Evolutionary conservation across 2,888 invertebrate genomes (phyloP), one percentile per base, ranked within the genome.

Genomic region (Thyatira batis): DNA sequence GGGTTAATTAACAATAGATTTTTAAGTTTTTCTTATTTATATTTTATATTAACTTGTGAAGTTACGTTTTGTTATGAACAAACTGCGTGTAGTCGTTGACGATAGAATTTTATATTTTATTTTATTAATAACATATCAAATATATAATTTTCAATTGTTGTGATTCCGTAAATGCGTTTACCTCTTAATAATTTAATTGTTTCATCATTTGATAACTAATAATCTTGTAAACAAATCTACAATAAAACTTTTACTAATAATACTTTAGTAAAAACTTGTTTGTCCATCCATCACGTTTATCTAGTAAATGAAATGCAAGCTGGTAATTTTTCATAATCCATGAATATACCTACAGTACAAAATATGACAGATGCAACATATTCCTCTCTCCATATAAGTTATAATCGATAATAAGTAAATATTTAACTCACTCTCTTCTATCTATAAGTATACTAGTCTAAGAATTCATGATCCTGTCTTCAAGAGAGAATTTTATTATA

Each of bases 1-100:
- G 54, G 58, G 51, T 55, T 58, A 27, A 21, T 17, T 23, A 20
- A 23, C 10, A 45, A 45, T 45, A 45, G 21, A 23, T 23, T n/a
- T 23, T 45, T 45, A 20, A 21, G 21, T 44, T 44, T 44, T 45
- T 44, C 20, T 28, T 28, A 28, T 17, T 9, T 27, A 21, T 45
- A 45, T 33, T 23, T 4, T 23, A 23, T 39, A 33, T n/a, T 33
- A 39, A 17, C 39, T 39, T 39, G 39, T 39, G 17, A 39, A 39
- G 13, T 39, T 39, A 20, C 45, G 45, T 23, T 45, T 45, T 21
- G 20, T 45, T 45, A 45, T 45, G 45, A 45, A 45, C 21, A 45
- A 45, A 45, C 21, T 45, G 45, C 21, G 23, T 17, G 39, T 39
- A 39, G 39, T 39, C 8, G 13, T 21, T 45, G 44, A 44, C 13